Base-by-base conservation (phyloP, 2,797 vertebrate genomes). In the Labeo calbasu region DNA sequence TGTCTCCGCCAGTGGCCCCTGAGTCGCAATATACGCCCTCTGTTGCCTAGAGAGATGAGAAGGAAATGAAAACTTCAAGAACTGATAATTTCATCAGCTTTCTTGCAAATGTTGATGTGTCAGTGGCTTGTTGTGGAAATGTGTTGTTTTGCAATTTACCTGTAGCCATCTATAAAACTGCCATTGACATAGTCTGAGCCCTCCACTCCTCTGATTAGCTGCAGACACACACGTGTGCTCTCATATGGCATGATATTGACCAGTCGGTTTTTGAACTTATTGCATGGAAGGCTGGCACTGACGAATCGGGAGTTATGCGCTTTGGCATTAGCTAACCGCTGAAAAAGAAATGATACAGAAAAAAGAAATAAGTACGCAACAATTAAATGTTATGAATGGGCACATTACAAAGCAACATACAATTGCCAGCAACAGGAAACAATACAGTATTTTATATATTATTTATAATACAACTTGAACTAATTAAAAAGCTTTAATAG, bases 201-300 rank as follows among this genome's bases (percentile, higher is more conserved):
- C 92, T 99, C 98, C 66, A 99, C 97, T 77, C 98, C 98, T 92
- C 98, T 95, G 92, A 99, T 99, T 86, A 98, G 98, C 93, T 99
- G 98, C 91, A 99, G 95, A 90, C 96, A 96, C 82, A 99, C 97
- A 10, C 98, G 97, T 21, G 98, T 99, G 91, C 96, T 97, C 92
- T 99, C 98, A 86, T 98, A 99, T 92, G 98, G 98, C 98, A 99
- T 99, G 94, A 99, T 99, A 94, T 99, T 99, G 93, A 99, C 98
- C 94, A 99, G 96, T 90, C 98, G 97, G 92, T 99, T 99, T 95
- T 99, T 99, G 93, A 99, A 99, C 95, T 99, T 99, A 96, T 99
- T 99, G 96, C 98, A 99, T 78, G 98, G 97, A 92, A 99, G 96
- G 94, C 99, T 99, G 96, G 98, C 98, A 93, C 98, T 99, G 93